A percentile compares a stretch with the other conserved stretches of the same genome.
These are phyloP conservation scores for Hydra vulgaris DNA, from an alignment of 30 jellyfish, hydroid and myxozoan genomes.

Conservation along the genomic window DNA sequence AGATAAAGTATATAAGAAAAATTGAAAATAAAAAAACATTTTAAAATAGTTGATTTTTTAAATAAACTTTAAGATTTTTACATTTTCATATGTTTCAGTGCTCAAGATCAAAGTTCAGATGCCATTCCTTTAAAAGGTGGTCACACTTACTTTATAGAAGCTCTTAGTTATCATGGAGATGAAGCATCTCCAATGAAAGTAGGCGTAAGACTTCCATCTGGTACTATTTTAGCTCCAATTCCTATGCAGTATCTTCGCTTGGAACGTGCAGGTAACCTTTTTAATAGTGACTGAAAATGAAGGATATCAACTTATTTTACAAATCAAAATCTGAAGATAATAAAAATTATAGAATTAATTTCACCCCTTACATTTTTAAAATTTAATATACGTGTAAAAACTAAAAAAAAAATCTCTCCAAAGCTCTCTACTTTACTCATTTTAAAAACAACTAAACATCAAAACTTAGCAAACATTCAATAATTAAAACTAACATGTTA, in stretches of 20 bases:
- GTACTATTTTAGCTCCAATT: constrained; percentile 68
- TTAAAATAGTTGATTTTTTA: no score
- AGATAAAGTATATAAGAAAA: not conserved
- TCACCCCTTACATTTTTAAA: not conserved
- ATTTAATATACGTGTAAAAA: no score
- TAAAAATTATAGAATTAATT: not conserved
- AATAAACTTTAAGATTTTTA: no score
- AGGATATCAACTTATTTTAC: not conserved
- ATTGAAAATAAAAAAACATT: no score
- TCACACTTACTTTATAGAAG: constrained; percentile 75
- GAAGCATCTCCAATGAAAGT: constrained; percentile 76
- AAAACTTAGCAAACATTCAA: no score
- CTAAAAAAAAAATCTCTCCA: not conserved
- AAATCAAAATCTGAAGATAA: not conserved
- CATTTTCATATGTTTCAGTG: constrained; percentile 43
- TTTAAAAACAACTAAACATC: no score
- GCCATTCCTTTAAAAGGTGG: constrained; percentile 76
- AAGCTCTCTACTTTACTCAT: no score
- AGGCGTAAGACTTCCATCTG: constrained; percentile 90
- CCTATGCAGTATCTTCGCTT: constrained; percentile 56
- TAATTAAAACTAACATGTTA: no score
- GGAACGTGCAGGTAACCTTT: constrained; percentile 55
- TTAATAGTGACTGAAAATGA: not conserved
- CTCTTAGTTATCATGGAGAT: constrained; percentile 49
- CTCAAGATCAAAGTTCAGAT: constrained; percentile 89